A percentile compares a stretch with the other conserved stretches of the same genome.
phyloP scores from a whole-genome alignment of 53 echinoderm and acorn worm genomes.

The Zoroaster sp. region DNA sequence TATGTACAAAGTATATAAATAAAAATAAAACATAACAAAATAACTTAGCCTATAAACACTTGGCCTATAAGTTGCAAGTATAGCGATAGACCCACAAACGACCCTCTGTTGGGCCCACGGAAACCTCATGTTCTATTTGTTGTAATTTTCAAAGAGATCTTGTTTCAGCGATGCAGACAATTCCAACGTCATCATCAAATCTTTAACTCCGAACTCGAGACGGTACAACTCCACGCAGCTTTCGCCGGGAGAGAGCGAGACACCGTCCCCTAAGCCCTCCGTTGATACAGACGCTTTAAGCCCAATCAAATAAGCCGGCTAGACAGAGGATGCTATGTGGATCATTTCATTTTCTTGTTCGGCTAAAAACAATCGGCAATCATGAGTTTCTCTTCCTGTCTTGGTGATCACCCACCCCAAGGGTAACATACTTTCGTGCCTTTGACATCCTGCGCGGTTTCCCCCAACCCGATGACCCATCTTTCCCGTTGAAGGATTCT shows the following conservation, averaged over 20 bases:
- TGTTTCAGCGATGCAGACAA: background rate
- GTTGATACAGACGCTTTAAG: too few relatives aligned
- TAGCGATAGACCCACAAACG: too few relatives aligned
- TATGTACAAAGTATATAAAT: too few relatives aligned
- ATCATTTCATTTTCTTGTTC: constrained; percentile 7
- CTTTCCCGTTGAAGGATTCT: background rate
- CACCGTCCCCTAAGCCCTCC: background rate
- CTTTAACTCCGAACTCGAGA: background rate
- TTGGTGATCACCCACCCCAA: background rate
- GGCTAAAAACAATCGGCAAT: background rate
- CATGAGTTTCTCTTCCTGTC: constrained; percentile 31
- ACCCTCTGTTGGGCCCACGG: too few relatives aligned
- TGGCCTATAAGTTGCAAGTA: too few relatives aligned
- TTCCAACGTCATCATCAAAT: background rate
- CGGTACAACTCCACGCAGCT: background rate
- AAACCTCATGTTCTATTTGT: too few relatives aligned
- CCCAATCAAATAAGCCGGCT: too few relatives aligned
- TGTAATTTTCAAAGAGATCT: too few relatives aligned
- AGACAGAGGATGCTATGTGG: background rate
- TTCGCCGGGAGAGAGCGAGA: background rate
- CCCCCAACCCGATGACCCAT: background rate
- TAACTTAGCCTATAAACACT: too few relatives aligned
- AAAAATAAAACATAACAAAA: too few relatives aligned
- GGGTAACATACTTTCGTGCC: constrained; percentile 27
- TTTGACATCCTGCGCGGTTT: constrained; percentile 1